Conservation (phyloP, 2,113 vertebrate species). For the Bos javanicus region DNA sequence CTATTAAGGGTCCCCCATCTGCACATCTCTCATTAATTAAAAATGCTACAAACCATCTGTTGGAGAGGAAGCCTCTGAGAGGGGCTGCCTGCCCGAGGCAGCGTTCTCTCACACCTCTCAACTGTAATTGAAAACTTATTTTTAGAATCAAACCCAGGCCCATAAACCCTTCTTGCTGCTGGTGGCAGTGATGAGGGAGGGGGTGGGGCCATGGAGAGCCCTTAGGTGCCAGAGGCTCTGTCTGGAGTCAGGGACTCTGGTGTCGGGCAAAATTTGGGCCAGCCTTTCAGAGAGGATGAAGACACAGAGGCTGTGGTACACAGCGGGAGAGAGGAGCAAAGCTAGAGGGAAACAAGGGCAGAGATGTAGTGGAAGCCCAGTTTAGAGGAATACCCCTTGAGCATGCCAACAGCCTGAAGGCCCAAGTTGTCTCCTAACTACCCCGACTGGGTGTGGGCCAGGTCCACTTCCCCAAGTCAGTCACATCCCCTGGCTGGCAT, state of each 20-base stretch:
- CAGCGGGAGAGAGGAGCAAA: background rate
- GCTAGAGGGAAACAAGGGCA: background rate
- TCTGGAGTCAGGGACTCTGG: background rate
- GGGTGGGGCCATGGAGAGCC: background rate
- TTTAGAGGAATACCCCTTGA: background rate
- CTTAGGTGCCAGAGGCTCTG: background rate
- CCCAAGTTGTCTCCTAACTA: background rate
- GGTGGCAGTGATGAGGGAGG: background rate
- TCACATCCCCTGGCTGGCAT: background rate
- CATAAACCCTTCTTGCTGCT: background rate
- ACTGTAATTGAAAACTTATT: slow-evolving; percentile 58
- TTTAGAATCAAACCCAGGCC: slow-evolving; percentile 43
- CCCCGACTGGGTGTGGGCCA: background rate
- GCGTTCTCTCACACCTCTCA: slow-evolving; percentile 12
- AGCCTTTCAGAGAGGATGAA: background rate
- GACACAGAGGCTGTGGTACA: background rate
- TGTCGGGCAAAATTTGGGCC: background rate
- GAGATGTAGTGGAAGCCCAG: background rate
- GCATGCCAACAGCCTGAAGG: background rate
- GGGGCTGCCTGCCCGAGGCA: slow-evolving; percentile 33
- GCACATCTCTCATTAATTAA: slow-evolving; percentile 70
- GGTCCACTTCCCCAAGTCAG: background rate
- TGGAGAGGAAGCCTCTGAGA: slow-evolving; percentile 49
- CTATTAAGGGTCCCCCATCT: slow-evolving; percentile 63
- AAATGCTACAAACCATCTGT: slow-evolving; percentile 71